These are phyloP conservation scores for Neoitamus cyanurus DNA, from an alignment of 2,888 invertebrate species.

Conservation along the genomic window DNA sequence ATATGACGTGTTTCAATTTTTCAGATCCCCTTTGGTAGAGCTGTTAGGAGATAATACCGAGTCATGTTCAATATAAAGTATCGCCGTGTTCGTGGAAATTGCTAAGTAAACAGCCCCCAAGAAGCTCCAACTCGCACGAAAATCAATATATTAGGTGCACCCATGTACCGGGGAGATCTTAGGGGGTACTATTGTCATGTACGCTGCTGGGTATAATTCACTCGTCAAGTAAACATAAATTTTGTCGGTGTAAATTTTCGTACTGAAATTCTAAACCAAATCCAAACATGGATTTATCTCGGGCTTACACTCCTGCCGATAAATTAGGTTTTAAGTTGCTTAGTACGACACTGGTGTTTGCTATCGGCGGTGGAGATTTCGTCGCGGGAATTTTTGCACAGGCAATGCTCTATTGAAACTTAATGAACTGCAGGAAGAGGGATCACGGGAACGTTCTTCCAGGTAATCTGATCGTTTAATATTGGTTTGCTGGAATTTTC, in stretches of 20 bases:
- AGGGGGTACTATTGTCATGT: slow-evolving; percentile 28
- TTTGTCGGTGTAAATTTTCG: slow-evolving; percentile 39
- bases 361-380: not conserved
- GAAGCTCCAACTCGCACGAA: slow-evolving; percentile 11
- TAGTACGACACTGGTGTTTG: slow-evolving; percentile 23
- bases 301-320: slow-evolving; percentile 55
- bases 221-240: slow-evolving; percentile 45
- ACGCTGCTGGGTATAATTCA: slow-evolving; percentile 27
- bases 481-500: not conserved
- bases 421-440: slow-evolving; percentile 29
- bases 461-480: slow-evolving; percentile 18
- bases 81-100: slow-evolving; percentile 8
- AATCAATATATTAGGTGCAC: slow-evolving; percentile 42
- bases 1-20: slow-evolving; percentile 6
- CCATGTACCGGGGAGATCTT: not conserved
- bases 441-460: not conserved
- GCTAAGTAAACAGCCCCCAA: slow-evolving; percentile 22
- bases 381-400: not conserved
- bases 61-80: slow-evolving; percentile 23
- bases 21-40: not conserved
- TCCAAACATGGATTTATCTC: slow-evolving; percentile 56
- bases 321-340: slow-evolving; percentile 53
- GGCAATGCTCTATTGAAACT: slow-evolving; percentile 24
- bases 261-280: slow-evolving; percentile 43
- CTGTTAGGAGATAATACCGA: slow-evolving; percentile 16